Base-by-base conservation (phyloP, 2,888 invertebrate species). In the Microchrysa polita region DNA sequence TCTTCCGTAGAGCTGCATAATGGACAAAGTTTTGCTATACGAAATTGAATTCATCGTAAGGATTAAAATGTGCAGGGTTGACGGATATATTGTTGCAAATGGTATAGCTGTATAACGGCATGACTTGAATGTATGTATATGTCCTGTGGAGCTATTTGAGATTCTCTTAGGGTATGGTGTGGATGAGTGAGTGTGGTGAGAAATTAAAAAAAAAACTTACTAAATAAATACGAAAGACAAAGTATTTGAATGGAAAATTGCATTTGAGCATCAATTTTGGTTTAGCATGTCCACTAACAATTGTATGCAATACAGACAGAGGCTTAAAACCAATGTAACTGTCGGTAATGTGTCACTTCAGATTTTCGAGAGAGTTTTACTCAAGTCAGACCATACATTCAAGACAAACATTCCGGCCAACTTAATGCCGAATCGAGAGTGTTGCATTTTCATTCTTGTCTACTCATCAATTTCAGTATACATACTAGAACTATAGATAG, bases 1-100 rank as follows among this genome's bases (percentile, higher is more conserved):
- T 69, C 69, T 57, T 57, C 27, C 40, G 14, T 18, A 69, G 22
- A 18, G 55, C 40, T 65, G 55, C 69, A 69, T 69, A 69, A 69
- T 69, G 69, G 69, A 69, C 40, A 69, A 69, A 69, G 69, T 69
- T 69, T 69, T 34, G 69, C 57, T 57, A n/a, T n/a, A 55, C 55
- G 69, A 69, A 69, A 69, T 69, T 69, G 69, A 69, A 69, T 69
- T 69, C 55, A 69, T 69, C 44, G 16, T 12, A 48, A 55, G 69
- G 69, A 69, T 69, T 69, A 69, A 57, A 65, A 44, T 44, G 65
- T 34, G 1, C 34, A 65, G 44, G 48, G 61, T 34, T 61, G 48
- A n/a, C 48, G 16, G 12, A 48, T 12, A 12, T 48, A 48, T 2
- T 48, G 12, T 48, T 48, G 48, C 12, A n/a, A 48, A 48, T 4